A percentile compares a stretch with the other conserved stretches of the same genome.
Conservation (phyloP, 2,888 invertebrate species). For the Habrosyne pyritoides region DNA sequence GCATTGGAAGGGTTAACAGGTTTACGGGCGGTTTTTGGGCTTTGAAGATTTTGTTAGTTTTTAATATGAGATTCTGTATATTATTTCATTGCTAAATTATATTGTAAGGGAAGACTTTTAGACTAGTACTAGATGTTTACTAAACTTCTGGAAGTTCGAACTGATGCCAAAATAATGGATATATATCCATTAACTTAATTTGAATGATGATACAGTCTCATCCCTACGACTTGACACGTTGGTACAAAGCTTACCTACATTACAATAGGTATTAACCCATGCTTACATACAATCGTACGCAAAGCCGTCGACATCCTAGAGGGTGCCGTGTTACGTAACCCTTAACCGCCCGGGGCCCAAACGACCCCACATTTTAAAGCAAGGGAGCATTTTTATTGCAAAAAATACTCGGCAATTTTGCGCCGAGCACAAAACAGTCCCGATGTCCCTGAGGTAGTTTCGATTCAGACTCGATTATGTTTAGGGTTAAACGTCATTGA, state of each 20-base stretch:
- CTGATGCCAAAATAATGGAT: too few relatives aligned
- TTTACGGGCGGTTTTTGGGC: slow-evolving; percentile 35
- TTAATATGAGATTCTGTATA: slow-evolving; percentile 18
- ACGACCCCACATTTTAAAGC: slow-evolving; percentile 67
- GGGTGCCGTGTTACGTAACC: slow-evolving; percentile 45
- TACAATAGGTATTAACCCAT: slow-evolving; percentile 47
- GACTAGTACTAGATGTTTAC: too few relatives aligned
- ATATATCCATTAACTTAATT: too few relatives aligned
- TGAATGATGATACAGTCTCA: not conserved
- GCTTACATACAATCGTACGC: slow-evolving; percentile 51
- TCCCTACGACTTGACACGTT: slow-evolving; percentile 8
- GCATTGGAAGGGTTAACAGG: slow-evolving; percentile 69
- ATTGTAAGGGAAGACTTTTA: not conserved
- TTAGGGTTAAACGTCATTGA: slow-evolving; percentile 83
- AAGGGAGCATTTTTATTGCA: slow-evolving; percentile 69
- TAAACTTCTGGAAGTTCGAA: too few relatives aligned
- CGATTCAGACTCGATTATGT: slow-evolving; percentile 80
- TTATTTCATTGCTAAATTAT: not conserved
- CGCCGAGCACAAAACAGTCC: slow-evolving; percentile 65
- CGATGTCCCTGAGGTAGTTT: slow-evolving; percentile 81
- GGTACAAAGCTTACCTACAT: slow-evolving; percentile 35
- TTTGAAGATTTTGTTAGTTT: slow-evolving; percentile 51
- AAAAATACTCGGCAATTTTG: slow-evolving; percentile 79
- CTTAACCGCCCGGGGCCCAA: slow-evolving; percentile 60
- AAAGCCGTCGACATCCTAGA: slow-evolving; percentile 47